Percentiles rank a stretch among this genome's conserved stretches.
These are phyloP conservation scores for Chrysochloris asiatica DNA, from an alignment of 2,113 vertebrate species.

Conservation along the genomic window DNA sequence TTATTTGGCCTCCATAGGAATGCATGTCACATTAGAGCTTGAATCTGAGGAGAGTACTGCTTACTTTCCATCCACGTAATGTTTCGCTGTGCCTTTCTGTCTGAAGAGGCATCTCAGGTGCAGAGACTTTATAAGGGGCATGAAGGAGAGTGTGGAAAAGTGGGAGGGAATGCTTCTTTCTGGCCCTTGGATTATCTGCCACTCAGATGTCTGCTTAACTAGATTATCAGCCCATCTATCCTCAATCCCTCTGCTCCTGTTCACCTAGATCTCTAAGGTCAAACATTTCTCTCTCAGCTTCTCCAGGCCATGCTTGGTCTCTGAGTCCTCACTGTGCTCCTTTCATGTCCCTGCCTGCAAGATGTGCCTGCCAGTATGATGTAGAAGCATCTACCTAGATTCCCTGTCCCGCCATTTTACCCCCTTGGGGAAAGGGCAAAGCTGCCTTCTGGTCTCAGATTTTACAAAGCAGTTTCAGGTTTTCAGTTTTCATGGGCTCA, in stretches of 20 bases:
- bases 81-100: not conserved
- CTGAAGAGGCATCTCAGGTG: not conserved
- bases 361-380: not conserved
- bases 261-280: not conserved
- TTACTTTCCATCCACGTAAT: too few species aligned
- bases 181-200: not conserved
- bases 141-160: fast-evolving
- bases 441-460: too few species aligned
- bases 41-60: not conserved
- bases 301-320: fast-evolving
- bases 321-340: not conserved
- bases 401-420: not conserved
- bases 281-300: not conserved
- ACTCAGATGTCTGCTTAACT: not conserved
- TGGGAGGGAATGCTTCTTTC: fast-evolving
- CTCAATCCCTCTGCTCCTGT: not conserved
- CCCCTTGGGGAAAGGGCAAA: not conserved
- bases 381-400: fast-evolving
- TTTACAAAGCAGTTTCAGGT: not conserved
- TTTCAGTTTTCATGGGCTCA: not conserved
- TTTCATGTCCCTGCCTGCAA: too few species aligned
- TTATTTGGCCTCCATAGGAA: not conserved
- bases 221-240: not conserved
- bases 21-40: not conserved
- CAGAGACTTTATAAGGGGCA: not conserved